phyloP scores from a whole-genome alignment of 2,113 vertebrate species.

The Jaculus jaculus region DNA sequence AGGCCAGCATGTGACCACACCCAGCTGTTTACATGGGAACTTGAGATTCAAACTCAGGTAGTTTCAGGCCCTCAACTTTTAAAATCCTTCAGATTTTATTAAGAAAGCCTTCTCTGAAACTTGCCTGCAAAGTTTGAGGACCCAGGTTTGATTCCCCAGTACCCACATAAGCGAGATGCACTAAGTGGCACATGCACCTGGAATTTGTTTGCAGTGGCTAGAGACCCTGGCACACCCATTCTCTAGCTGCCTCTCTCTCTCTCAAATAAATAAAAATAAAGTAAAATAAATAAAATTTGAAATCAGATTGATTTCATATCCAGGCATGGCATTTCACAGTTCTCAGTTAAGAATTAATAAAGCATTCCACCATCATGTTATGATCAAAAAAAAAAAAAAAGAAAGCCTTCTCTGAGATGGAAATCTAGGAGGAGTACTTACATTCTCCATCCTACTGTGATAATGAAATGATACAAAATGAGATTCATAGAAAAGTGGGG shows the following conservation, averaged over 20 bases:
- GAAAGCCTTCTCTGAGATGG: background rate
- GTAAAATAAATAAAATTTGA: no score
- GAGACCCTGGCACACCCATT: no score
- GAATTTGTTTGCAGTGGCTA: no score
- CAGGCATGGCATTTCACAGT: slow-evolving; percentile 6
- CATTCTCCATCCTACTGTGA: background rate
- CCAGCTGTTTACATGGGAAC: no score
- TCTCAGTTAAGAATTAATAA: slow-evolving; percentile 16
- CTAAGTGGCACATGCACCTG: no score
- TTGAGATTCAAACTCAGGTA: no score
- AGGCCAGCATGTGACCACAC: no score
- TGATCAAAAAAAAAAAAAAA: background rate
- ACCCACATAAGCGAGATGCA: no score
- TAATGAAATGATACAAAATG: background rate
- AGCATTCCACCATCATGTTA: slow-evolving; percentile 46
- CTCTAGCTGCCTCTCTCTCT: no score
- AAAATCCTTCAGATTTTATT: background rate
- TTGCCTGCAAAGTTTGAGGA: no score
- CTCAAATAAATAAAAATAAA: no score
- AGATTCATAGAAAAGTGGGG: background rate
- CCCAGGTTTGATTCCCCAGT: no score
- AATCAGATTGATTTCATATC: slow-evolving; percentile 46
- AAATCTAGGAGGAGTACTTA: background rate
- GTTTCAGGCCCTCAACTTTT: background rate
- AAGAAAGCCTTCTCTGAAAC: background rate